Evolutionary conservation across 2,113 vertebrate species (phyloP).

Genomic region (Macaca nemestrina): DNA sequence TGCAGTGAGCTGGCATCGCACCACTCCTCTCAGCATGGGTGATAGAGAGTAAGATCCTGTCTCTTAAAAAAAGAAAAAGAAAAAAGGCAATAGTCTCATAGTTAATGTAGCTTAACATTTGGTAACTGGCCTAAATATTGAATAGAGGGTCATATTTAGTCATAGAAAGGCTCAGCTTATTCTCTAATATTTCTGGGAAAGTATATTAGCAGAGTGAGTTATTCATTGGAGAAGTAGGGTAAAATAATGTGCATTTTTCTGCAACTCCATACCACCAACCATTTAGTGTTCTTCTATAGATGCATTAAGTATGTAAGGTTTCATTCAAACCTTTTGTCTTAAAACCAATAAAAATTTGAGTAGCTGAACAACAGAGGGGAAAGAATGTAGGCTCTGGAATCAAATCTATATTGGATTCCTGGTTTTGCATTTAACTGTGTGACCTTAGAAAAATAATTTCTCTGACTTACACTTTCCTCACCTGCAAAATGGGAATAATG

Average conservation of each 20-base stretch:
- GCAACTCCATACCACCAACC: neutral
- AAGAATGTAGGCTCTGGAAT: conserved; percentile 14
- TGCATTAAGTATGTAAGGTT: neutral
- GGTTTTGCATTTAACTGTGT: neutral
- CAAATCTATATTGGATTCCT: conserved; percentile 36
- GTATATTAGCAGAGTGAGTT: neutral
- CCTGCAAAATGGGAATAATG: neutral
- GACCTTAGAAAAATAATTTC: conserved; percentile 15
- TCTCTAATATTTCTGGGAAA: conserved; percentile 26
- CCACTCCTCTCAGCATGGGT: too few species aligned
- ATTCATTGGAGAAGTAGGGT: neutral
- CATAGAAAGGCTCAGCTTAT: neutral
- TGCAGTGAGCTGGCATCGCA: too few species aligned
- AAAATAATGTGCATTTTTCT: conserved; percentile 18
- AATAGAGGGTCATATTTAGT: conserved; percentile 3
- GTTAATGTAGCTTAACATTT: conserved; percentile 23
- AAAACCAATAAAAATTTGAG: neutral
- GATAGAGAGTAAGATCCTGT: too few species aligned
- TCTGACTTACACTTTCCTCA: neutral
- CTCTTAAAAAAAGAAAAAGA: too few species aligned
- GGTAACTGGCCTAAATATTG: neutral
- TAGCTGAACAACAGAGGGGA: neutral
- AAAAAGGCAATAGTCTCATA: neutral
- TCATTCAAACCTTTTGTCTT: conserved; percentile 25
- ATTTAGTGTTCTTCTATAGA: neutral